Evolutionary conservation across 1,140 invertebrate species (phyloP).

Genomic region (Tenebrio molitor): DNA sequence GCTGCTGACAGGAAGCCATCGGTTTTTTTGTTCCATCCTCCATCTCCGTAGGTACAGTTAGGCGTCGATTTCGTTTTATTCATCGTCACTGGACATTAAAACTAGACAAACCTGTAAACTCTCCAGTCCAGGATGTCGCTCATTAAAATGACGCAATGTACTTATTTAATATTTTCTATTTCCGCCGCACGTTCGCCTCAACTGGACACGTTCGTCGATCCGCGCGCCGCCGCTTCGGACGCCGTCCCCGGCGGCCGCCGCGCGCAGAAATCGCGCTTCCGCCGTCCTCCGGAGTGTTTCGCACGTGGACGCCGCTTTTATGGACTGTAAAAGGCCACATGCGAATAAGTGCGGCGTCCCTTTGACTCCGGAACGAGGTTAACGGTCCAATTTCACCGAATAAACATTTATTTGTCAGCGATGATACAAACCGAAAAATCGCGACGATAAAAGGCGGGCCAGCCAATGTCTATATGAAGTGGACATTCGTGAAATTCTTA

Average conservation of each 20-base stretch:
- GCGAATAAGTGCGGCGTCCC: conserved; percentile 12
- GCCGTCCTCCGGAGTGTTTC: conserved; percentile 37
- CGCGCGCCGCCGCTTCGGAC: too few relatives aligned
- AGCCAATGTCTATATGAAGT: conserved; percentile 48
- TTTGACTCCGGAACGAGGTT: conserved; percentile 31
- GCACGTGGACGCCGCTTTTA: conserved; percentile 6
- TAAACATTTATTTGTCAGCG: conserved; percentile 33
- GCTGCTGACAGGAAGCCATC: conserved; percentile 16
- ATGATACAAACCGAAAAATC: conserved; percentile 27
- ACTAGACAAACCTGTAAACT: conserved; percentile 59
- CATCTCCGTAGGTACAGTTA: conserved; percentile 50
- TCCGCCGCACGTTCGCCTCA: conserved; percentile 51
- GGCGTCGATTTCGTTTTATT: conserved; percentile 54
- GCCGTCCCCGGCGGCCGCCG: too few relatives aligned
- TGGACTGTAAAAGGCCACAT: conserved; percentile 33
- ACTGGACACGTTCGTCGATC: conserved; percentile 43
- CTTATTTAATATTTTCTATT: conserved; percentile 53
- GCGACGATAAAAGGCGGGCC: conserved; percentile 24
- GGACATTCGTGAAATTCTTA: conserved; percentile 51
- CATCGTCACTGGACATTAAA: conserved; percentile 52
- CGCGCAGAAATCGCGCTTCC: conserved; percentile 62
- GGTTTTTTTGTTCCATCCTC: conserved; percentile 32
- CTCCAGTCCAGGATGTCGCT: conserved; percentile 56
- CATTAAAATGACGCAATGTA: conserved; percentile 57
- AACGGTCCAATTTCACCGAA: conserved; percentile 34